Evolutionary conservation across 37 sponge, comb jelly and placozoan species (phyloP).

Genomic region (Aphrocallistes beatrix): DNA sequence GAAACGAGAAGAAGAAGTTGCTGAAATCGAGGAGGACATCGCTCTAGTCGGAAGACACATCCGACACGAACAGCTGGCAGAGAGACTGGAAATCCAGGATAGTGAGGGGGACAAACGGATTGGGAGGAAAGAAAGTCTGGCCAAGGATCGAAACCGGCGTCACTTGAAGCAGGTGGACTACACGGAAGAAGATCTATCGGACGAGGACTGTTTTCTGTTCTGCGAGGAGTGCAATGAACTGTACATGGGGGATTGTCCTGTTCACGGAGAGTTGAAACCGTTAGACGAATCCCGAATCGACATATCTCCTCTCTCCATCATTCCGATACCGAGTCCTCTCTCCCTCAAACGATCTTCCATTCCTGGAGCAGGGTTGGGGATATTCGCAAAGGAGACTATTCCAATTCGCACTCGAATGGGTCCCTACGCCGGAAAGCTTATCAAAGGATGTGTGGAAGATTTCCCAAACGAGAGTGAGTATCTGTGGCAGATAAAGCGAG

Average conservation of each 20-base stretch:
- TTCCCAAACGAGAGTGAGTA: not conserved
- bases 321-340: not conserved
- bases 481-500: not conserved
- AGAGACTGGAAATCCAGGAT: not conserved
- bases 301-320: not conserved
- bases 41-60: too few species aligned
- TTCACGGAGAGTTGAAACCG: not conserved
- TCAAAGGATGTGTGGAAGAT: not conserved
- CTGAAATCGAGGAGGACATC: too few species aligned
- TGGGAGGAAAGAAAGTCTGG: not conserved
- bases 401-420: not conserved
- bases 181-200: not conserved
- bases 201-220: not conserved
- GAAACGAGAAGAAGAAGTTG: too few species aligned
- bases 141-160: not conserved
- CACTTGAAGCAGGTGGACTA: not conserved
- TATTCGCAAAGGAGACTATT: not conserved
- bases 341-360: not conserved
- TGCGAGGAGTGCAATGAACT: not conserved
- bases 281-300: not conserved
- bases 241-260: not conserved
- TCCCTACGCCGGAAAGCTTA: not conserved
- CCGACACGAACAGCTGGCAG: not conserved
- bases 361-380: not conserved
- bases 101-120: too few species aligned